Conservation (phyloP, 2,888 invertebrate genomes). For the Lomographa bimaculata region DNA sequence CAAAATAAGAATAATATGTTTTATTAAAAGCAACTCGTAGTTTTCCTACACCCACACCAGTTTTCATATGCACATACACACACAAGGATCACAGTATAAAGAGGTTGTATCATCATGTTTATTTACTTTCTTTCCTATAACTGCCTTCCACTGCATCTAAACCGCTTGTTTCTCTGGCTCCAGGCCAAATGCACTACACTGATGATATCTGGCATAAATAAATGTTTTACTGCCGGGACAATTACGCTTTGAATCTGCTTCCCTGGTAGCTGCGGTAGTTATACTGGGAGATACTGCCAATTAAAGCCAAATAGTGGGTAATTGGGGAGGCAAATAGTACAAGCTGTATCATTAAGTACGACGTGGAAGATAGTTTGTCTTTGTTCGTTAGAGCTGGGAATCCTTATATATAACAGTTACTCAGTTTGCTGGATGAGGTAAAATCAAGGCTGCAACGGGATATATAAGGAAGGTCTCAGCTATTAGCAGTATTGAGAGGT, state of each 20-base stretch:
- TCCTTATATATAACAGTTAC: background rate
- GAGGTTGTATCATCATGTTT: background rate
- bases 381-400: no score
- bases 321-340: background rate
- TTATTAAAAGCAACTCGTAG: no score
- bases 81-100: no score
- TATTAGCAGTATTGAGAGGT: no score
- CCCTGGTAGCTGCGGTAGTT: background rate
- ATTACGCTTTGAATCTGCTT: constrained; percentile 8
- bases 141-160: constrained; percentile 33
- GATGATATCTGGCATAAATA: constrained; percentile 18
- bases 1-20: no score
- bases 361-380: no score
- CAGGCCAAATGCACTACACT: constrained; percentile 13
- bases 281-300: constrained; percentile 3
- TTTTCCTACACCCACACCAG: no score
- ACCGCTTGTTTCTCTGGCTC: constrained; percentile 6
- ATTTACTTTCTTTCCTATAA: background rate
- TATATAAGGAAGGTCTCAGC: no score
- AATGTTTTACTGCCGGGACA: constrained; percentile 14
- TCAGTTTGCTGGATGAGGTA: no score
- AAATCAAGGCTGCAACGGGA: no score
- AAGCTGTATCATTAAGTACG: no score
- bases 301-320: constrained; percentile 7
- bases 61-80: no score